A percentile compares a stretch with the other conserved stretches of the same genome.
Conservation (phyloP, 30 jellyfish, hydroid and myxozoan genomes). For the Catostylus mosaicus region DNA sequence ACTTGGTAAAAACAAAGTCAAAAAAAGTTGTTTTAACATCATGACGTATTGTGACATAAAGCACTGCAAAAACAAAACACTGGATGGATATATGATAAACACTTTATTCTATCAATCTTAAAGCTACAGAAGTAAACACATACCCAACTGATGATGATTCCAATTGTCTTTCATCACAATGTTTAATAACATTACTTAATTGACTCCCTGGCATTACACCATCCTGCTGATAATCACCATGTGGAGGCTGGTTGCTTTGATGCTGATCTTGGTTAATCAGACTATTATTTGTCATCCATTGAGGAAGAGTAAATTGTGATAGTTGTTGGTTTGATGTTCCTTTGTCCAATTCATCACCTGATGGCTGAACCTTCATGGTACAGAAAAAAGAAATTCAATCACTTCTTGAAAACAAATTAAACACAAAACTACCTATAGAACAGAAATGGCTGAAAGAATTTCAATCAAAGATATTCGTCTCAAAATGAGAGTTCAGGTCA, state of each 20-base stretch:
- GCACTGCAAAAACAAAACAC: too few relatives aligned
- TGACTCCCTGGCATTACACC: background rate
- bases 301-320: constrained; percentile 48
- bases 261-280: constrained; percentile 31
- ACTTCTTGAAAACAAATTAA: too few relatives aligned
- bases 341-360: constrained; percentile 6
- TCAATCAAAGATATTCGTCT: too few relatives aligned
- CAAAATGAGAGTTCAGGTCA: too few relatives aligned
- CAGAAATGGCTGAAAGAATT: too few relatives aligned
- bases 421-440: too few relatives aligned
- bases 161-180: constrained; percentile 34
- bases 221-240: constrained; percentile 25
- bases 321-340: constrained; percentile 16
- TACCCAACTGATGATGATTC: constrained; percentile 32
- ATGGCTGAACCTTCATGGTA: constrained; percentile 21
- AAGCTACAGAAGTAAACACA: background rate
- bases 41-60: too few relatives aligned
- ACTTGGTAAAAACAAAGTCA: too few relatives aligned
- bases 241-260: constrained; percentile 20
- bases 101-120: too few relatives aligned
- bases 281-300: constrained; percentile 49
- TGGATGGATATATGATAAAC: too few relatives aligned
- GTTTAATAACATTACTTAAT: constrained; percentile 11
- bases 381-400: too few relatives aligned
- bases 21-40: too few relatives aligned